phyloP scores from a whole-genome alignment of 2,888 invertebrate species.

The Ennomos fuscantarius region DNA sequence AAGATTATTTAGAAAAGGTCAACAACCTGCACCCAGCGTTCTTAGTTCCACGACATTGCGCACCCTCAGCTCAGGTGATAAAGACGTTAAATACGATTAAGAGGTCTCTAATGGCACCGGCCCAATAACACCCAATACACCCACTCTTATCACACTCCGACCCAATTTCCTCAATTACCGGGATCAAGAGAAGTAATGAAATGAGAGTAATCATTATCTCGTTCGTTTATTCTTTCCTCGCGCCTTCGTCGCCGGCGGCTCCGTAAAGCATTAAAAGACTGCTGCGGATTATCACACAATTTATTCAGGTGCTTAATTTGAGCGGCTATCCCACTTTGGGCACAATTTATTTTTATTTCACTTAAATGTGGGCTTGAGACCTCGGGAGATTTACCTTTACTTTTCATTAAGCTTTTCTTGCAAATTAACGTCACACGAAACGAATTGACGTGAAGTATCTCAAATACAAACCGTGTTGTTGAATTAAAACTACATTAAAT shows the following conservation, averaged over 20 bases:
- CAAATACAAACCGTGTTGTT: conserved; percentile 18
- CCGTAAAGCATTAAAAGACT: conserved; percentile 80
- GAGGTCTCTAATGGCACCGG: conserved; percentile 71
- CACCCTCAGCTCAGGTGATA: conserved; percentile 80
- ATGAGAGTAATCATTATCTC: conserved; percentile 83
- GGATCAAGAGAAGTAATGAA: conserved; percentile 83
- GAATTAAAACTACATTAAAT: conserved; percentile 44
- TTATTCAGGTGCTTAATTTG: conserved; percentile 85
- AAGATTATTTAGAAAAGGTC: conserved; percentile 48
- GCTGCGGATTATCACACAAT: conserved; percentile 83
- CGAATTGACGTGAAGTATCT: conserved; percentile 11
- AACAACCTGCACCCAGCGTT: conserved; percentile 54
- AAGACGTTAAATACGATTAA: conserved; percentile 81
- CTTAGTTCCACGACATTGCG: conserved; percentile 67
- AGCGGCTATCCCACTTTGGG: conserved; percentile 78
- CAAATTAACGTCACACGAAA: conserved; percentile 46
- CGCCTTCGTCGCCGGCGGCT: conserved; percentile 66
- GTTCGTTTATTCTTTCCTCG: conserved; percentile 74
- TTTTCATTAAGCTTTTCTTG: conserved; percentile 66
- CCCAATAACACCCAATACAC: conserved; percentile 71
- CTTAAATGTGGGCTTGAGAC: conserved; percentile 69
- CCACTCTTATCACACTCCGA: conserved; percentile 74
- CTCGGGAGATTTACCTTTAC: conserved; percentile 71
- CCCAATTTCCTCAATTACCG: conserved; percentile 82
- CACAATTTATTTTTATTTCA: conserved; percentile 82